phyloP scores from a whole-genome alignment of 2,113 vertebrate genomes.

The Willisornis vidua region DNA sequence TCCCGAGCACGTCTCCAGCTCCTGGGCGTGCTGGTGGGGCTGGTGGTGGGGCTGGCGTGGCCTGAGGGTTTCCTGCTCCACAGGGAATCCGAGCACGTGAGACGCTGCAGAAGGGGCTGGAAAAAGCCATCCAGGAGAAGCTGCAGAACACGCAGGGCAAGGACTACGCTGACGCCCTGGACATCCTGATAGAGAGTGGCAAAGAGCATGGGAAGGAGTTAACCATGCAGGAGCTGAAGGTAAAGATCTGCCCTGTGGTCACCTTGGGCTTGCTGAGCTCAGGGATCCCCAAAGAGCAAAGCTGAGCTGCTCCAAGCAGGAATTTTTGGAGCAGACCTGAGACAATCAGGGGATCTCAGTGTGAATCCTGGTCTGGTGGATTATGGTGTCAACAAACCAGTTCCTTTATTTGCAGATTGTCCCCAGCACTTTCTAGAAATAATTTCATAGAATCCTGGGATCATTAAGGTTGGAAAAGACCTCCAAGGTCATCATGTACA shows the following conservation, averaged over 20 bases:
- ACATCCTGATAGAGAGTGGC: constrained; percentile 94
- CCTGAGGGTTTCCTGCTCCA: neutral
- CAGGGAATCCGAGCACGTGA: constrained; percentile 95
- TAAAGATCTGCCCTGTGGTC: neutral
- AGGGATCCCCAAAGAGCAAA: neutral
- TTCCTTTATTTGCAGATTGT: neutral
- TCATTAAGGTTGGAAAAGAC: too few relatives aligned
- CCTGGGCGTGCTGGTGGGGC: neutral
- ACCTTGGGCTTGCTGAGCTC: neutral
- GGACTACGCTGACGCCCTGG: constrained; percentile 91
- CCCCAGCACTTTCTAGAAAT: neutral
- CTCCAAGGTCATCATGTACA: too few relatives aligned
- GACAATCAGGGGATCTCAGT: accelerated
- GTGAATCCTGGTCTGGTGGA: neutral
- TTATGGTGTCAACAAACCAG: neutral
- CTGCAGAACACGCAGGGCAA: constrained; percentile 90
- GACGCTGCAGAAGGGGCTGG: constrained; percentile 88
- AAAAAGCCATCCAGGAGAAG: constrained; percentile 96
- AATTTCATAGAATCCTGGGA: neutral
- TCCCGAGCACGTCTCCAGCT: neutral
- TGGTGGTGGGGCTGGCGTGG: accelerated
- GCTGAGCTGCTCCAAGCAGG: neutral
- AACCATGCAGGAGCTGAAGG: constrained; percentile 98
- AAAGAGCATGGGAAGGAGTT: constrained; percentile 93
- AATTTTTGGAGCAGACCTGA: neutral